Percentiles rank a stretch among this genome's conserved stretches.
Evolutionary conservation across 2,113 vertebrate genomes (phyloP).

Genomic region (Pantherophis guttatus): DNA sequence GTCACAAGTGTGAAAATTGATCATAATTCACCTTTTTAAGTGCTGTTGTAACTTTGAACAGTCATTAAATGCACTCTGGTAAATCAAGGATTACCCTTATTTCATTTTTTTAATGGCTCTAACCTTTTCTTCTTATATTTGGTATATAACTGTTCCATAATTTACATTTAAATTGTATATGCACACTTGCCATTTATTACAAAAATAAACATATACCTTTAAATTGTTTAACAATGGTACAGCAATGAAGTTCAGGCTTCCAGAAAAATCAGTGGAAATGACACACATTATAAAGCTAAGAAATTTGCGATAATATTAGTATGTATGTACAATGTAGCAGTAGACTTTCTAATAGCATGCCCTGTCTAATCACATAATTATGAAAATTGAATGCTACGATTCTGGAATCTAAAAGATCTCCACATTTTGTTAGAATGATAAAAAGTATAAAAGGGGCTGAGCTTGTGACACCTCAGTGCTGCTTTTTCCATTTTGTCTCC

Average conservation of each 20-base stretch:
- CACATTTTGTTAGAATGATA: too few species aligned
- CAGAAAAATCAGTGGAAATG: not conserved
- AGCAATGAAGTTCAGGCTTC: not conserved
- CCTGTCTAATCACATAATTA: not conserved
- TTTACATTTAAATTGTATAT: not conserved
- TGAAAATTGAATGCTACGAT: not conserved
- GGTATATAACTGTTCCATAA: not conserved
- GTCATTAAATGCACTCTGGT: too few species aligned
- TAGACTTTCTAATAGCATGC: not conserved
- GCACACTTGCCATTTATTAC: not conserved
- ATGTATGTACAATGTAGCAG: not conserved
- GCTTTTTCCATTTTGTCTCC: not conserved
- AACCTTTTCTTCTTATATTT: not conserved
- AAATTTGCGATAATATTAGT: not conserved
- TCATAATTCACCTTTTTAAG: too few species aligned
- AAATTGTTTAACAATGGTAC: not conserved
- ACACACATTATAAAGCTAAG: not conserved
- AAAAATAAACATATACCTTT: not conserved
- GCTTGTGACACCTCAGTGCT: not conserved
- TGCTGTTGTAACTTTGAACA: too few species aligned
- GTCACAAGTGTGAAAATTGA: too few species aligned
- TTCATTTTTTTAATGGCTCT: not conserved
- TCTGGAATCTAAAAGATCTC: not conserved
- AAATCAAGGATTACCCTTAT: too few species aligned
- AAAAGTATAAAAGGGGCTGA: too few species aligned